Percentiles rank a stretch among this genome's conserved stretches.
Conservation (phyloP, 1,140 invertebrate genomes). For the Lordiphosa collinella region DNA sequence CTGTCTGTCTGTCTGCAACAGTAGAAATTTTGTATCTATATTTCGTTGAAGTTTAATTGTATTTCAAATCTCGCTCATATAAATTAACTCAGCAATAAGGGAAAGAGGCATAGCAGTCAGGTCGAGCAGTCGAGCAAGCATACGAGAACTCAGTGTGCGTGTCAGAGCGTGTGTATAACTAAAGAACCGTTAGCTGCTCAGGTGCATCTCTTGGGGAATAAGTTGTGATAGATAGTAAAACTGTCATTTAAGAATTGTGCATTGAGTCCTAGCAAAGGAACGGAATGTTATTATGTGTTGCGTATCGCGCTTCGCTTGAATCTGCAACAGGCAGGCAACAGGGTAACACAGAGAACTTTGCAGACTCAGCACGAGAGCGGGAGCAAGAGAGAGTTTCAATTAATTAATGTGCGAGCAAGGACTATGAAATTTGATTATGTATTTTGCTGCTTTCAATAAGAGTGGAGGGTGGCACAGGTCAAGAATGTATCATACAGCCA, state of each 20-base stretch:
- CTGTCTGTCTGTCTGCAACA: too few relatives aligned
- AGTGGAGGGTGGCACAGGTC: too few relatives aligned
- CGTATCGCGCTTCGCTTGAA: not conserved
- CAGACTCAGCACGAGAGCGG: conserved; percentile 1
- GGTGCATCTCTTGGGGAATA: conserved; percentile 1
- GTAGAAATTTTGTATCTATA: conserved; percentile 22
- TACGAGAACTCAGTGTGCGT: too few relatives aligned
- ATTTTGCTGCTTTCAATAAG: too few relatives aligned
- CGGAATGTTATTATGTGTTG: not conserved
- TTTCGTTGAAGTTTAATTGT: conserved; percentile 6
- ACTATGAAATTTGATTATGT: not conserved
- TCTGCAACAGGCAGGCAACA: conserved; percentile 49
- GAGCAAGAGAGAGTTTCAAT: not conserved
- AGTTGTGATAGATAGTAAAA: not conserved
- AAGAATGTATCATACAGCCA: too few relatives aligned
- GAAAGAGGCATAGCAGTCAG: not conserved
- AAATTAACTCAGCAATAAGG: conserved; percentile 15
- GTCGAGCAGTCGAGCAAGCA: too few relatives aligned
- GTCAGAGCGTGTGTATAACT: not conserved
- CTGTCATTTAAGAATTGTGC: too few relatives aligned
- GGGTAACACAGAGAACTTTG: conserved; percentile 11
- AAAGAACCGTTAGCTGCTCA: not conserved
- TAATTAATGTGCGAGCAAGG: conserved; percentile 6
- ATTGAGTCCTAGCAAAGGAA: too few relatives aligned
- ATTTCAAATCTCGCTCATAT: conserved; percentile 15